phyloP scores from a whole-genome alignment of 2,797 vertebrate species.

The Melanotaenia trifasciata region DNA sequence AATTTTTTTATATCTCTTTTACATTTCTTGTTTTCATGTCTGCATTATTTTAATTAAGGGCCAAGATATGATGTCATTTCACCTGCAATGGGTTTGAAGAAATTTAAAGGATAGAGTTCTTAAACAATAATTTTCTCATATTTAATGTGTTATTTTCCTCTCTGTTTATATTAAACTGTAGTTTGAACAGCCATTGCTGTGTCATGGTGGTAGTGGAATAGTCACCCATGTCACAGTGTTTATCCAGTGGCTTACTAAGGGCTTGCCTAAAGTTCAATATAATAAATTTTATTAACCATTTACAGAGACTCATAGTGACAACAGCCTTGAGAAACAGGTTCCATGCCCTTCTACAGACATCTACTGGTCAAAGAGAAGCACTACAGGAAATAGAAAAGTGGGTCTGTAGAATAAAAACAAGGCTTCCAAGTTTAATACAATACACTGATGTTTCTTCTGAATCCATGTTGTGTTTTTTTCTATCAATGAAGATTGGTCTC shows the following conservation, averaged over 20 bases:
- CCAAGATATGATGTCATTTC: no score
- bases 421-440: not conserved
- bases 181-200: not conserved
- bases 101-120: not conserved
- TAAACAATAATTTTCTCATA: not conserved
- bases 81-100: not conserved
- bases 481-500: not conserved
- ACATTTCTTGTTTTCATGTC: not conserved
- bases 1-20: not conserved
- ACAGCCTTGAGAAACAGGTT: not conserved
- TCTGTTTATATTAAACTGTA: not conserved
- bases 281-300: not conserved
- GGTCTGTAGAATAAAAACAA: not conserved
- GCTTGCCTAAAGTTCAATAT: not conserved
- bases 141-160: not conserved
- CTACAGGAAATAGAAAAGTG: conserved; percentile 12
- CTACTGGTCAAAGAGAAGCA: conserved; percentile 59
- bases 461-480: not conserved
- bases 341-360: conserved; percentile 50
- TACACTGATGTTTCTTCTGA: not conserved
- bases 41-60: no score
- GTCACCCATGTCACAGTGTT: not conserved
- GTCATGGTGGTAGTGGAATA: not conserved
- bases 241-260: not conserved
- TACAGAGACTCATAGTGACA: not conserved